phyloP scores from a whole-genome alignment of 2,888 invertebrate species.

The Stenodera caucasica region DNA sequence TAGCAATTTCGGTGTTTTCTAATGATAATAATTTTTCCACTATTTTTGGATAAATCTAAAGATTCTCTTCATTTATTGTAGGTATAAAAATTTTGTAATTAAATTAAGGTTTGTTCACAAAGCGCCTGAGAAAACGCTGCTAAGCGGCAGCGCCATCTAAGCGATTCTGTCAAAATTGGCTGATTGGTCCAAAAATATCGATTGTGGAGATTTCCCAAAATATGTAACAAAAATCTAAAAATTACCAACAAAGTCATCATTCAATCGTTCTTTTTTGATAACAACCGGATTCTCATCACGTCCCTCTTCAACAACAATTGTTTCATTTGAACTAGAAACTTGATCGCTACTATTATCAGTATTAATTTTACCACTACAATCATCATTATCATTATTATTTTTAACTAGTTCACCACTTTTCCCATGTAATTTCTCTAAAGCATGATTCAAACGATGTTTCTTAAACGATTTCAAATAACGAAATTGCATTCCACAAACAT shows the following conservation, averaged over 20 bases:
- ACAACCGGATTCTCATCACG: constrained; percentile 42
- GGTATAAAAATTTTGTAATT: not conserved
- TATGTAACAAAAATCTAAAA: not conserved
- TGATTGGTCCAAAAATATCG: too few species aligned
- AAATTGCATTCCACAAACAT: constrained; percentile 91
- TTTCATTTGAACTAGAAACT: constrained; percentile 55
- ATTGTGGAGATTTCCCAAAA: too few species aligned
- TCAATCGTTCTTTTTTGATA: constrained; percentile 40
- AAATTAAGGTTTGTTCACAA: not conserved
- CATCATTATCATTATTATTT: constrained; percentile 18
- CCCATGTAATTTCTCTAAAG: constrained; percentile 79
- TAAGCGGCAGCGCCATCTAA: not conserved
- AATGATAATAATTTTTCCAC: too few species aligned
- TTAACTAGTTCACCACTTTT: constrained; percentile 53
- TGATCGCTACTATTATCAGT: constrained; percentile 52
- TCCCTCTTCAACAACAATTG: constrained; percentile 55
- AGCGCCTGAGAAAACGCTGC: not conserved
- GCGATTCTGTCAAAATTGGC: not conserved
- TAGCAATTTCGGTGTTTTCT: too few species aligned
- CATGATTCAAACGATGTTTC: constrained; percentile 86
- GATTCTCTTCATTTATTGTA: too few species aligned
- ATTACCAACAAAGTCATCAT: constrained; percentile 30
- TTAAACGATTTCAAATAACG: constrained; percentile 86
- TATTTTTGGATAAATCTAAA: too few species aligned
- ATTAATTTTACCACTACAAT: constrained; percentile 11